Evolutionary conservation across 2,113 vertebrate species (phyloP).

Genomic region (Cochlearius cochlearius): DNA sequence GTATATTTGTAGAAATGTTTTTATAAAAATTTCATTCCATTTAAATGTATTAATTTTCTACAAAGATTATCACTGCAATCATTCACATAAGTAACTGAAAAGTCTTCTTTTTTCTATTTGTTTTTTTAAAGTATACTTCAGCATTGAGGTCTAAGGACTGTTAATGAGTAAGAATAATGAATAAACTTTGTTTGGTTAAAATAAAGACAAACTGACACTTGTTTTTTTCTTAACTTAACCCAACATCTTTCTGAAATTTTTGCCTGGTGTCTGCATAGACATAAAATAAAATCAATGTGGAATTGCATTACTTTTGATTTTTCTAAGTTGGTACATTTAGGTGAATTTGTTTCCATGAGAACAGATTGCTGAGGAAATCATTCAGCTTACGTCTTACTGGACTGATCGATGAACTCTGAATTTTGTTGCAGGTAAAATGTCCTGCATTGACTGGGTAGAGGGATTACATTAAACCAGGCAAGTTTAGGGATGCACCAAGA

Average conservation of each 20-base stretch:
- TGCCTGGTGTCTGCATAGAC: background rate
- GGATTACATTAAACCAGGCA: background rate
- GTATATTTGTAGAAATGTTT: background rate
- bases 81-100: background rate
- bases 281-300: conserved; percentile 3
- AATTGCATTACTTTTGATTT: conserved; percentile 41
- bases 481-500: background rate
- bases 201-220: background rate
- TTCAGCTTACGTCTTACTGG: background rate
- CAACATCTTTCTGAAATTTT: background rate
- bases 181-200: background rate
- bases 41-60: background rate
- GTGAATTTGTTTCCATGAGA: conserved; percentile 56
- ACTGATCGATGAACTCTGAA: background rate
- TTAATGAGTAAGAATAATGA: background rate
- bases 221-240: background rate
- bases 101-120: background rate
- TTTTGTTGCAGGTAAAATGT: background rate
- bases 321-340: background rate
- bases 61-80: background rate
- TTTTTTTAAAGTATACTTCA: background rate
- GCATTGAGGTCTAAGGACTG: background rate
- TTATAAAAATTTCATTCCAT: background rate
- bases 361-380: conserved; percentile 9
- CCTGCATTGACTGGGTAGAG: background rate